Percentiles rank a stretch among this genome's conserved stretches.
Evolutionary conservation across 2,113 vertebrate genomes (phyloP).

Genomic region (Dicaeum eximium): DNA sequence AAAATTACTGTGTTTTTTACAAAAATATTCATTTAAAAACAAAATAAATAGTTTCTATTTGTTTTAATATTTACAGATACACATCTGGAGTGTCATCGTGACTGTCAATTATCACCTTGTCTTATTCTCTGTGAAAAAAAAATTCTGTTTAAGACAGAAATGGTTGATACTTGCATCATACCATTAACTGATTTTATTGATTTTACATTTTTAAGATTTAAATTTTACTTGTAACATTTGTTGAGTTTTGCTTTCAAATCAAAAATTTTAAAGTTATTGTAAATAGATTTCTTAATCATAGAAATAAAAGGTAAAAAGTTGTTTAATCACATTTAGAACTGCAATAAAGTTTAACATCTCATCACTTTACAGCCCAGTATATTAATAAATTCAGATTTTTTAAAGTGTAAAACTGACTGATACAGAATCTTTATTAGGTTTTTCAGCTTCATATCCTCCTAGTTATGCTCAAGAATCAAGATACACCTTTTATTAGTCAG

Average conservation of each 20-base stretch:
- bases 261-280: background rate
- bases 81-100: background rate
- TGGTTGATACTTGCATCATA: background rate
- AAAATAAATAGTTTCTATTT: background rate
- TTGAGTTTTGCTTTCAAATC: background rate
- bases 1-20: background rate
- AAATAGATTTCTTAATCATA: background rate
- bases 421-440: background rate
- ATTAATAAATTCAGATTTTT: background rate
- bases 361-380: background rate
- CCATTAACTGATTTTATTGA: background rate
- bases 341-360: background rate
- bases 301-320: background rate
- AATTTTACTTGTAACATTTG: background rate
- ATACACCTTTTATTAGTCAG: background rate
- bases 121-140: background rate
- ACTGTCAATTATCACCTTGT: constrained; percentile 23
- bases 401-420: background rate
- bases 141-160: constrained; percentile 47
- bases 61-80: constrained; percentile 8
- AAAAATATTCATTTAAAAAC: background rate
- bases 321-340: background rate
- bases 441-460: background rate
- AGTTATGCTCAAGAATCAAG: background rate
- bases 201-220: background rate